A percentile compares a stretch with the other conserved stretches of the same genome.
These are phyloP conservation scores for Lepilemur ruficaudatus DNA, from an alignment of 2,797 vertebrate genomes.

Conservation along the genomic window DNA sequence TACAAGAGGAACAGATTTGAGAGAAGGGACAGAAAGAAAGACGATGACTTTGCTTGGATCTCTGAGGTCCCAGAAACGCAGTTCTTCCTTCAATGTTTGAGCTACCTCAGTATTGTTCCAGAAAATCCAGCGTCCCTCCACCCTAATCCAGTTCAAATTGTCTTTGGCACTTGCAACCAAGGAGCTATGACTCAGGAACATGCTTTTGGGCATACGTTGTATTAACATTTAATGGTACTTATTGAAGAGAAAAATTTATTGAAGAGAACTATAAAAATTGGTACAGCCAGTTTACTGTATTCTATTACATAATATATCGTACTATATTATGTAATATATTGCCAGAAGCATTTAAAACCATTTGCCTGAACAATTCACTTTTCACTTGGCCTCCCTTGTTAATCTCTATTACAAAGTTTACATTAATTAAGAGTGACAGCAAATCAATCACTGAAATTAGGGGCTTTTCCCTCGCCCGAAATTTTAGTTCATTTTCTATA, in stretches of 20 bases:
- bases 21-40: neutral
- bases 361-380: conserved; percentile 16
- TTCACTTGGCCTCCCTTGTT: conserved; percentile 20
- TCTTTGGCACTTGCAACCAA: neutral
- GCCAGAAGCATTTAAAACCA: conserved; percentile 20
- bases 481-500: conserved; percentile 58
- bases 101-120: neutral
- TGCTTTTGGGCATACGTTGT: neutral
- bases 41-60: neutral
- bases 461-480: neutral
- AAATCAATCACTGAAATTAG: conserved; percentile 26
- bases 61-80: neutral
- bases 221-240: neutral
- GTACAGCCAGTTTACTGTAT: neutral
- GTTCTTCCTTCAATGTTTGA: neutral
- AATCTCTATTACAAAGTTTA: neutral
- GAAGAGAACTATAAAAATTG: conserved; percentile 23
- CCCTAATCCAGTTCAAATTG: neutral
- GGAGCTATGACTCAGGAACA: neutral
- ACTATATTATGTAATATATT: neutral
- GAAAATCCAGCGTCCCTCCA: neutral
- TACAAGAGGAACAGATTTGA: neutral
- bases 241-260: conserved; percentile 18
- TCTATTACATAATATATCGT: neutral
- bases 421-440: conserved; percentile 28